Evolutionary conservation across 2,888 invertebrate species (phyloP).

Genomic region (Campoplex capitator): DNA sequence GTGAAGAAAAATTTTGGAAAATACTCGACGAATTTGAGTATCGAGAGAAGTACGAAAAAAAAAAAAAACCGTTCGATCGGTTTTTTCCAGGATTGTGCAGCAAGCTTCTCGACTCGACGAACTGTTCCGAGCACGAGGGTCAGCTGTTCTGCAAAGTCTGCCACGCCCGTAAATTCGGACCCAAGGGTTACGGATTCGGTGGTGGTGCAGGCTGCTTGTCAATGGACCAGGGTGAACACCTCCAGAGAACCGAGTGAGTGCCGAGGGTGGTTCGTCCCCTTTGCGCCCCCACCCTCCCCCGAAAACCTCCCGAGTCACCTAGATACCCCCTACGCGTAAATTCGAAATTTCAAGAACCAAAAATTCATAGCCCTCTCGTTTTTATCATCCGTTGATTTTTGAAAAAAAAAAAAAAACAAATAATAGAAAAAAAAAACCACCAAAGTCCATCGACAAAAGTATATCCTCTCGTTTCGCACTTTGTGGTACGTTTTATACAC

Average conservation of each 20-base stretch:
- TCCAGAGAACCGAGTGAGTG: slow-evolving; percentile 93
- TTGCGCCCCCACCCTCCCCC: slow-evolving; percentile 75
- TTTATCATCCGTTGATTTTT: slow-evolving; percentile 38
- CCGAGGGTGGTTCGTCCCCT: slow-evolving; percentile 74
- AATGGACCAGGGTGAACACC: slow-evolving; percentile 97
- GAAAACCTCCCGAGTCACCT: slow-evolving; percentile 52
- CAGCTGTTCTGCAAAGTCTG: slow-evolving; percentile 98
- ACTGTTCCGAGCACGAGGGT: slow-evolving; percentile 98
- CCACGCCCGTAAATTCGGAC: slow-evolving; percentile 99
- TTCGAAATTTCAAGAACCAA: slow-evolving; percentile 52
- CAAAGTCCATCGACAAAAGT: slow-evolving; percentile 50
- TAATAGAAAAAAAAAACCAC: slow-evolving; percentile 41
- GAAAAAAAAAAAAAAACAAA: slow-evolving; percentile 14
- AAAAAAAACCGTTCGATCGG: slow-evolving; percentile 35
- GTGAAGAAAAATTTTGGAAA: background rate
- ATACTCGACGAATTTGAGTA: background rate
- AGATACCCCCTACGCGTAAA: slow-evolving; percentile 62
- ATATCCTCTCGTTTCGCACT: slow-evolving; percentile 69
- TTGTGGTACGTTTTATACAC: slow-evolving; percentile 30
- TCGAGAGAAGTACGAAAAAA: slow-evolving; percentile 20
- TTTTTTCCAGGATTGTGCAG: slow-evolving; percentile 93
- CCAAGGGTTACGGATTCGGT: slow-evolving; percentile 99
- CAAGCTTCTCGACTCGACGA: slow-evolving; percentile 99
- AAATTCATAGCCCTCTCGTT: slow-evolving; percentile 29
- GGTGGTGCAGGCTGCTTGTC: slow-evolving; percentile 98